Evolutionary conservation across 2,888 invertebrate species (phyloP), one percentile per base, ranked within the genome.

Genomic region (Tuta absoluta): DNA sequence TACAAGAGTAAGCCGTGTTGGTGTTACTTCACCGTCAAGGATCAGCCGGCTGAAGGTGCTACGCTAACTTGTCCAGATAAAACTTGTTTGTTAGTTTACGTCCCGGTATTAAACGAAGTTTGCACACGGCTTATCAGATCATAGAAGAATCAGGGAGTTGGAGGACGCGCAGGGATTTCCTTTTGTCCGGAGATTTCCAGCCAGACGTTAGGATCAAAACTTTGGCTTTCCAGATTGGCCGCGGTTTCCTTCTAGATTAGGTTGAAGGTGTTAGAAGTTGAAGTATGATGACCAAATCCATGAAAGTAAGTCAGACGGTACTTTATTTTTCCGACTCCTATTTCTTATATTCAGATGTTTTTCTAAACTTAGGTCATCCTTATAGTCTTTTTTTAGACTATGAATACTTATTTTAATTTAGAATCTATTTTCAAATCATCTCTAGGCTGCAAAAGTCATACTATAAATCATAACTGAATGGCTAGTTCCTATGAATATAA

Each of bases 41-140:
- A 86, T 84, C 83, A 85, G 81, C 78, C 86, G 86, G 88, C 89
- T 89, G 86, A 88, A 89, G 88, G 88, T 87, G 85, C 79, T 80
- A 79, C 78, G 76, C 74, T 72, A 88, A 87, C 85, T 87, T 85
- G 75, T 73, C 75, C 76, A 84, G 89, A 87, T 89, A 89, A 89
- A 87, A 88, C 86, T 89, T 90, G 87, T 87, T 87, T 87, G 84
- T 85, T 86, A 86, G 82, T 89, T 79, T 70, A 73, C 73, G 74
- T 68, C 68, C 67, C 69, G 75, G 75, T 72, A 73, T 79, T 77
- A 75, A 74, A 75, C 70, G 69, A 73, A 70, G 69, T 72, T 73
- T 69, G 63, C 70, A 72, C 72, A 66, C 59, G 63, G 75, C 75
- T 75, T 80, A 80, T 75, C 81, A 75, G 77, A 80, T 77, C 73